Conservation (phyloP, 2,797 vertebrate species). For the Streptopelia turtur region DNA sequence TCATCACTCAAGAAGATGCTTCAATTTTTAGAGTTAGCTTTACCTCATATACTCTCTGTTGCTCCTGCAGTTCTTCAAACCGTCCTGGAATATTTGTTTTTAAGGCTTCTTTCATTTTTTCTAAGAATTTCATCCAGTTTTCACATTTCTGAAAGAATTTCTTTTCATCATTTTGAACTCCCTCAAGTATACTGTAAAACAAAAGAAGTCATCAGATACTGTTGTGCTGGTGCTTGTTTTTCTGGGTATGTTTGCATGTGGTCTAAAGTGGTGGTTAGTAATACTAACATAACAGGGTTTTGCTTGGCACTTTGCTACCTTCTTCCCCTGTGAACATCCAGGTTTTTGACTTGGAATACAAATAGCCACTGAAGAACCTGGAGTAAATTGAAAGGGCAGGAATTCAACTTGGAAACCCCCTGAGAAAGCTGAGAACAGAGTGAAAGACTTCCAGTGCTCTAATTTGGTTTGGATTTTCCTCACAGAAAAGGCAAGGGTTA, state of each 20-base stretch:
- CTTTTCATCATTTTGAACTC: constrained; percentile 75
- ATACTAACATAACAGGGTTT: neutral
- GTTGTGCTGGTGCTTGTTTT: neutral
- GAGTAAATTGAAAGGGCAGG: neutral
- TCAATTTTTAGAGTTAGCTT: neutral
- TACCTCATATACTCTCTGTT: constrained; percentile 89
- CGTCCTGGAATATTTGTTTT: constrained; percentile 77
- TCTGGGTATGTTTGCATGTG: neutral
- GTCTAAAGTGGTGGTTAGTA: neutral
- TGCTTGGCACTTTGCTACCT: neutral
- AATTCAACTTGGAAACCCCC: neutral
- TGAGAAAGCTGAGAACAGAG: neutral
- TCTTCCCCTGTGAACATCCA: neutral
- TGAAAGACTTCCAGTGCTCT: neutral
- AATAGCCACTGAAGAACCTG: neutral
- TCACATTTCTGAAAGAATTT: constrained; percentile 88
- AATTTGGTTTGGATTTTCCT: neutral
- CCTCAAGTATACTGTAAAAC: constrained; percentile 83
- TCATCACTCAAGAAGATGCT: neutral
- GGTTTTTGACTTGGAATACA: neutral
- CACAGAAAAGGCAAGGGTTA: neutral
- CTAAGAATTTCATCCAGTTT: constrained; percentile 87
- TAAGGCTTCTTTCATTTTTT: constrained; percentile 85
- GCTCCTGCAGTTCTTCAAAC: constrained; percentile 82
- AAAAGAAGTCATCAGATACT: neutral